These are phyloP conservation scores for Varanus salvator DNA, from an alignment of 2,113 vertebrate genomes.

Conservation along the genomic window DNA sequence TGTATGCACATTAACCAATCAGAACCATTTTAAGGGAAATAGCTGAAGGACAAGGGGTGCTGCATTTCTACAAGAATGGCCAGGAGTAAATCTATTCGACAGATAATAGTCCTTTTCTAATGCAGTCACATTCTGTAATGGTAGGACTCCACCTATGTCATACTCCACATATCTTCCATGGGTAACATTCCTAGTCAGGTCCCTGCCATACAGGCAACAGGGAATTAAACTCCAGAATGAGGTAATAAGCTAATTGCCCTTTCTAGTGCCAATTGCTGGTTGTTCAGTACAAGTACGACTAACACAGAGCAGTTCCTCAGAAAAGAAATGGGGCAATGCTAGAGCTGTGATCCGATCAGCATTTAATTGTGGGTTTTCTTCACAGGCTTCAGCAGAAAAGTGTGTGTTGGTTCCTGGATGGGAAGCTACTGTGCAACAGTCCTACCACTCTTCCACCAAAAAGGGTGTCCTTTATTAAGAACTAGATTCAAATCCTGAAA, in stretches of 20 bases:
- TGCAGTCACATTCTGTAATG: background rate
- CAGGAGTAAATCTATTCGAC: background rate
- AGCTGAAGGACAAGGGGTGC: background rate
- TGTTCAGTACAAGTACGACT: background rate
- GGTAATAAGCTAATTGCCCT: background rate
- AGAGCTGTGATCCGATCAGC: background rate
- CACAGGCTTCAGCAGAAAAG: background rate
- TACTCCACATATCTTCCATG: background rate
- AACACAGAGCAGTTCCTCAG: background rate
- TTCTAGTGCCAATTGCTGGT: background rate
- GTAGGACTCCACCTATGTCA: background rate
- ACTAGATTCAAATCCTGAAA: background rate
- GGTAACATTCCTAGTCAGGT: background rate
- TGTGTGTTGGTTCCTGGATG: no score
- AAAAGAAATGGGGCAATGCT: background rate
- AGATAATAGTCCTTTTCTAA: background rate
- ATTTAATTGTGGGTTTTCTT: background rate
- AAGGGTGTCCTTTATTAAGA: background rate
- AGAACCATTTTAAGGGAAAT: background rate
- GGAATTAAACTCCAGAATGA: background rate
- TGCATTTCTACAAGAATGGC: background rate
- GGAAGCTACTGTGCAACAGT: no score
- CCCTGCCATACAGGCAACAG: background rate
- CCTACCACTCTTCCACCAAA: no score
- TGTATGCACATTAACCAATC: background rate